Conservation (phyloP, 2,797 vertebrate genomes). For the Masticophis lateralis region DNA sequence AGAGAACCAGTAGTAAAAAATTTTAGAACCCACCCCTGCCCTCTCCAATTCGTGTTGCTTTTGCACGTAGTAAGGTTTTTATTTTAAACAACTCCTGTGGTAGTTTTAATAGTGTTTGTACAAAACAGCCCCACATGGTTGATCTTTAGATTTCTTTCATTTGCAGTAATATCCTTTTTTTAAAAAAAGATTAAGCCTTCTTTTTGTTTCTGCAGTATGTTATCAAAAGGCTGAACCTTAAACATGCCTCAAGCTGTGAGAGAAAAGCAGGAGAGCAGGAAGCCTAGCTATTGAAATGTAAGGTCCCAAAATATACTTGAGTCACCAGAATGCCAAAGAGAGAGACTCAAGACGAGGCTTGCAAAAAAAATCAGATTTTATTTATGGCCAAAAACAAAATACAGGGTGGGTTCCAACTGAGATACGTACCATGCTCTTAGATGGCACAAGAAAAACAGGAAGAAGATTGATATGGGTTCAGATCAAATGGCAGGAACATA, state of each 20-base stretch:
- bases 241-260: slow-evolving; percentile 83
- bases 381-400: too few species aligned
- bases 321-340: too few species aligned
- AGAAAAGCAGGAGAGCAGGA: slow-evolving; percentile 91
- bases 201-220: slow-evolving; percentile 80
- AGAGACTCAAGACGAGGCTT: too few species aligned
- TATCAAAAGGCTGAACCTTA: slow-evolving; percentile 93
- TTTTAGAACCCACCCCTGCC: too few species aligned
- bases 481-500: too few species aligned
- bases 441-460: too few species aligned
- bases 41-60: not conserved
- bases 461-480: too few species aligned
- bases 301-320: too few species aligned
- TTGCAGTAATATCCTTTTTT: not conserved
- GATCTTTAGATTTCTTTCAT: not conserved
- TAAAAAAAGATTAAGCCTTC: not conserved
- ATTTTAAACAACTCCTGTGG: not conserved
- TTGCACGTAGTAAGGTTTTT: not conserved
- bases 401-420: too few species aligned
- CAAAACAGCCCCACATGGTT: not conserved
- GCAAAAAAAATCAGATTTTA: too few species aligned
- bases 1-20: too few species aligned
- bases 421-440: too few species aligned
- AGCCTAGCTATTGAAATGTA: slow-evolving; percentile 83
- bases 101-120: not conserved